Conservation (phyloP, 1,140 invertebrate genomes). For the Andricus grossulariae region DNA sequence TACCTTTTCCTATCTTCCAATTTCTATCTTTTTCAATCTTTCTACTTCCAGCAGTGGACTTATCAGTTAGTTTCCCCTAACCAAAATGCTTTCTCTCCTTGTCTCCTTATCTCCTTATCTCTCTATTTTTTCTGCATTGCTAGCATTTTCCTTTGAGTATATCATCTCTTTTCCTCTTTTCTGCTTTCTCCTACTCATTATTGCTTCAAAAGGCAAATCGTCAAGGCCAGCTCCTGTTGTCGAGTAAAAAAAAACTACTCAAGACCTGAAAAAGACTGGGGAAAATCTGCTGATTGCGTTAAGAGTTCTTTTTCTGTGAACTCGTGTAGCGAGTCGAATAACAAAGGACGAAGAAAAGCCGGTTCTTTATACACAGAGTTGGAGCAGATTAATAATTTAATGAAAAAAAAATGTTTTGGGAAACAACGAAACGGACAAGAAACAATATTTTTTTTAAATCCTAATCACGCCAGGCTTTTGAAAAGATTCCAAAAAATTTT, state of each 20-base stretch:
- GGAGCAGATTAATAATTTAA: not conserved
- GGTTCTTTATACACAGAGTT: constrained; percentile 15
- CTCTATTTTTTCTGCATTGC: not conserved
- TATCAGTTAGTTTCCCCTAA: not conserved
- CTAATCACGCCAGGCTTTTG: too few species aligned
- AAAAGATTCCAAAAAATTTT: too few species aligned
- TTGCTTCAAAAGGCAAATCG: constrained; percentile 56
- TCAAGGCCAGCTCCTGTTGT: constrained; percentile 32
- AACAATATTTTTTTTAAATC: too few species aligned
- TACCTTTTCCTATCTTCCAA: too few species aligned
- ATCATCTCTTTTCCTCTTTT: not conserved
- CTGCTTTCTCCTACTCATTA: constrained; percentile 42
- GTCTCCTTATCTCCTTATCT: too few species aligned
- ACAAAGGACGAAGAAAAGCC: not conserved
- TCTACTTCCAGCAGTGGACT: too few species aligned
- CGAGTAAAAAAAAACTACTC: not conserved
- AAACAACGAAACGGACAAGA: too few species aligned
- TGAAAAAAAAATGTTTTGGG: not conserved
- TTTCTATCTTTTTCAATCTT: too few species aligned
- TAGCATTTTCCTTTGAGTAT: constrained; percentile 2
- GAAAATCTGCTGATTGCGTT: constrained; percentile 21
- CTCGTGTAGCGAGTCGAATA: not conserved
- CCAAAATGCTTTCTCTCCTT: constrained; percentile 33
- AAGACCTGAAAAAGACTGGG: constrained; percentile 2
- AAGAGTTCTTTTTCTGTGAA: not conserved